Evolutionary conservation across 2,888 invertebrate species (phyloP), one percentile per base, ranked within the genome.

Genomic region (Trichacis sp.): DNA sequence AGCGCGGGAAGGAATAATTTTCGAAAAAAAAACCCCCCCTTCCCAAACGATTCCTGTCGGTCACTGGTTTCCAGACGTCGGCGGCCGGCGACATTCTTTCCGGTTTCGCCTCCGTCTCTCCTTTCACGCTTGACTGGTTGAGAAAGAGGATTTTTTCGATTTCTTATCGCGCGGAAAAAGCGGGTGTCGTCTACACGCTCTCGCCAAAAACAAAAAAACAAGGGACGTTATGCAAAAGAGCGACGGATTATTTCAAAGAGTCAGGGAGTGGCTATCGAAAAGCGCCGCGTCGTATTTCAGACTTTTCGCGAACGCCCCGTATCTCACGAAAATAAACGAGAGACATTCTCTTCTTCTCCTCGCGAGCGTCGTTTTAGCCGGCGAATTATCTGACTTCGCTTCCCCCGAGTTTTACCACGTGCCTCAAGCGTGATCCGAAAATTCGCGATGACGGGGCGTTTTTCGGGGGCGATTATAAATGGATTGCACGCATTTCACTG

Each of bases 331-430:
- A 43, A 43, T 19, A 19, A 43, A 19, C 8, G 43, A 33, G 33
- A 33, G 2, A 33, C 33, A 3, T 19, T 24, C 3, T 24, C 8
- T 24, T 24, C 8, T 24, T 3, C 19, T 8, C 11, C 18, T 8
- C 43, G 18, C 43, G 43, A 19, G 17, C 12, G 43, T 43, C 19
- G n/a, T 43, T 43, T 43, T 18, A 3, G 43, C 18, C 43, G 55
- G 49, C 42, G 62, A 69, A 69, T 71, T 71, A 71, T 71, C 68
- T 71, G 68, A 24, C 60, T 69, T 60, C 60, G 64, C 57, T 49
- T 5, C 3, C 33, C 24, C 8, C 19, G 18, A 43, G 15, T 19
- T 30, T 51, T 50, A 51, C 24, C 71, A 63, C 58, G 71, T 58
- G 60, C 46, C 56, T 45, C 24, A 56, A 57, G 58, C 61, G 69